Evolutionary conservation across 2,113 vertebrate species (phyloP), one percentile per base, ranked within the genome.

Genomic region (Nibea albiflora): DNA sequence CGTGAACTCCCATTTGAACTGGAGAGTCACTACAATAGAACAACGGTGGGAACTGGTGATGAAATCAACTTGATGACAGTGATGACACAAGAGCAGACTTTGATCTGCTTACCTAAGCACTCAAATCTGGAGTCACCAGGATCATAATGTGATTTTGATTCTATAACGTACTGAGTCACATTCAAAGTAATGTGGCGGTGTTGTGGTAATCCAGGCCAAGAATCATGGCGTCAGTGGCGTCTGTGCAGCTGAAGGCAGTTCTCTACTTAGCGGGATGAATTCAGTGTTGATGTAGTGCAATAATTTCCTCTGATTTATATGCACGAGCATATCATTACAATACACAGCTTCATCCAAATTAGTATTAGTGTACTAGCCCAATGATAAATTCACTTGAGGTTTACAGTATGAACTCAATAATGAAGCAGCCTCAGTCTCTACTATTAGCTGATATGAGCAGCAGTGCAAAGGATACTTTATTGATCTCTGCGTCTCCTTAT

Each of bases 271-370:
- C 52, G 63, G 56, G n/a, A 35, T 19, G 70, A 80, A 67, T 77
- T 76, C 56, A 76, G 80, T n/a, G 52, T 52, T 81, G 35, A 81
- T 28, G 49, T 42, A 49, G 31, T 49, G 22, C 63, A 57, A 64
- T 68, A 56, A 54, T 50, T 46, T 69, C 44, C 22, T 31, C 72
- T 75, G 72, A 77, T 81, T 75, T 53, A 49, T 49, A 85, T 83
- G 76, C 75, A 79, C 1, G 54, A 70, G 84, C 53, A 78, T 82
- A 65, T 74, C 72, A 85, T 85, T 70, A 80, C n/a, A 63, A 70
- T 15, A 61, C 71, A 50, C 64, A 57, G 64, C 28, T 84, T 77
- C 53, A 81, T 74, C 67, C 52, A 64, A 73, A 87, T 78, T 70
- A 82, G 67, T 19, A 70, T 5, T 12, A 58, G 62, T 62, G 60